phyloP scores from a whole-genome alignment of 2,113 vertebrate genomes.

The Monarcha castaneiventris region DNA sequence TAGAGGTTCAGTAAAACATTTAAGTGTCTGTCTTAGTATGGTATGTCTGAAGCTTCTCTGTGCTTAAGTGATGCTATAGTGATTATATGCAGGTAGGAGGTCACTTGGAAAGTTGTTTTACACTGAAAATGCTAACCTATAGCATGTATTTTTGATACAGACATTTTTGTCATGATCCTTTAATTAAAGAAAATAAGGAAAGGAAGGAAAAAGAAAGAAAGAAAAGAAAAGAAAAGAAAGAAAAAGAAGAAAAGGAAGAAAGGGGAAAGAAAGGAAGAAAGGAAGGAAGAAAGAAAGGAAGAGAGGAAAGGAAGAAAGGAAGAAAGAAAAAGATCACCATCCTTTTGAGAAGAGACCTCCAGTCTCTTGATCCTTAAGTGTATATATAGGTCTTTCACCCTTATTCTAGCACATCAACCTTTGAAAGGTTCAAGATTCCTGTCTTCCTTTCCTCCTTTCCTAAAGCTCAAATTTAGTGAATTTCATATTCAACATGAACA shows the following conservation, averaged over 20 bases:
- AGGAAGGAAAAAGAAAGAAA: not conserved
- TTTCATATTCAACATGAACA: not conserved
- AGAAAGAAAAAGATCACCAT: too few species aligned
- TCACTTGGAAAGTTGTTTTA: not conserved
- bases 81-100: not conserved
- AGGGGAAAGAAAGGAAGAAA: too few species aligned
- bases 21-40: not conserved
- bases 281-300: accelerated
- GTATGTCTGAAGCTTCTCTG: not conserved
- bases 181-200: not conserved
- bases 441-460: not conserved
- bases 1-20: not conserved
- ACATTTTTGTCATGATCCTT: not conserved
- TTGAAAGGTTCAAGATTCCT: not conserved
- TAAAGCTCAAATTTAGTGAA: not conserved
- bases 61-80: not conserved
- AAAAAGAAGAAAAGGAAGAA: too few species aligned
- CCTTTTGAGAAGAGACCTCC: not conserved
- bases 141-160: not conserved
- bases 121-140: not conserved
- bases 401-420: not conserved
- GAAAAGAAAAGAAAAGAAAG: too few species aligned
- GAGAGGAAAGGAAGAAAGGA: too few species aligned
- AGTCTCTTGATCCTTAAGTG: not conserved
- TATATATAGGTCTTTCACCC: not conserved